These are phyloP conservation scores for Apotomis capreana DNA, from an alignment of 2,888 invertebrate species.

Conservation along the genomic window DNA sequence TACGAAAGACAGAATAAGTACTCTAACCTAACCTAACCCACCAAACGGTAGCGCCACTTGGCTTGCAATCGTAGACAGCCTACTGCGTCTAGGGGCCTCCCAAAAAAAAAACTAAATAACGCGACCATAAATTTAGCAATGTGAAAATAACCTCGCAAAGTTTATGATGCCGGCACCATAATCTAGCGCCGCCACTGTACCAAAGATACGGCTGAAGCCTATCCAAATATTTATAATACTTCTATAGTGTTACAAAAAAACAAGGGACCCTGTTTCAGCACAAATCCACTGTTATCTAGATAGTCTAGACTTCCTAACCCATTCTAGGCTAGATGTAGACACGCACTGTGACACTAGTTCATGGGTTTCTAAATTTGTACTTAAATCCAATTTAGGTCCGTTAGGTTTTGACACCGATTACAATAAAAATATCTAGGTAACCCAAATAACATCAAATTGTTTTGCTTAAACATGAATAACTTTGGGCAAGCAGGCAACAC, in stretches of 20 bases:
- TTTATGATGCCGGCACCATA: no score
- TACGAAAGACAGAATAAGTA: no score
- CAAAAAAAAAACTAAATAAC: no score
- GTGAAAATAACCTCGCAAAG: no score
- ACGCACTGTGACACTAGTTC: constrained; percentile 28
- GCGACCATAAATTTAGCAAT: no score
- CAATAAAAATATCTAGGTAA: neutral
- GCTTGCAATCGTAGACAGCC: no score
- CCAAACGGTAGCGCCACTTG: no score
- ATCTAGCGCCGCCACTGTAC: no score
- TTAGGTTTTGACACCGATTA: constrained; percentile 25
- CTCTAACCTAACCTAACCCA: no score
- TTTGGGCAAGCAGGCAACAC: no score
- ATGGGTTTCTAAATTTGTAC: constrained; percentile 34
- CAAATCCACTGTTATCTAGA: constrained; percentile 55
- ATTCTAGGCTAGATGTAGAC: constrained; percentile 39
- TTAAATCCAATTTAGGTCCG: constrained; percentile 3
- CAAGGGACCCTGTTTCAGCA: constrained; percentile 73
- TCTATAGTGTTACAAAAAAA: constrained; percentile 45
- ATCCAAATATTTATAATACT: constrained; percentile 4
- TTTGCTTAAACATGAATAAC: neutral
- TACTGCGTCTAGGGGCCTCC: no score
- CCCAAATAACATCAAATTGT: neutral
- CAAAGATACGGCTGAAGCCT: no score
- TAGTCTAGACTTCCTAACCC: constrained; percentile 45